Percentiles rank a stretch among this genome's conserved stretches.
Evolutionary conservation across 2,888 invertebrate species (phyloP).

Genomic region (Macrophya alboannulata): DNA sequence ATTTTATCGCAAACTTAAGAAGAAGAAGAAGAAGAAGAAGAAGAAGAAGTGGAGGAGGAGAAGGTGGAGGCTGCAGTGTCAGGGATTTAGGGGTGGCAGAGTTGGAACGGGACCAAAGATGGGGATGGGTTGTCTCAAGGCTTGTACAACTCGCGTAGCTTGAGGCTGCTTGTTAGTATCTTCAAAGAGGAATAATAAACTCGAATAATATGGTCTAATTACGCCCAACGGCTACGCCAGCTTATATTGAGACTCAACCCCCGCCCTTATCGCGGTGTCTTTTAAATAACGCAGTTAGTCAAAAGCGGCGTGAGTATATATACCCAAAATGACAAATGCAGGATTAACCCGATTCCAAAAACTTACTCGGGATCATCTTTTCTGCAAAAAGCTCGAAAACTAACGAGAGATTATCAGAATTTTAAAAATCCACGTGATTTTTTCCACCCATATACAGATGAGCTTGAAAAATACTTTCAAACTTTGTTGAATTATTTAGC

Average conservation of each 20-base stretch:
- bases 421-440: too few species aligned
- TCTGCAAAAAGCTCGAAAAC: too few species aligned
- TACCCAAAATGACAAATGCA: not conserved
- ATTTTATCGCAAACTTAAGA: slow-evolving; percentile 42
- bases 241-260: slow-evolving; percentile 45
- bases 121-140: not conserved
- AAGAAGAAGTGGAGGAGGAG: too few species aligned
- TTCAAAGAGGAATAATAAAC: slow-evolving; percentile 73
- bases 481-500: too few species aligned
- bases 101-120: not conserved
- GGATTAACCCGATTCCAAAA: too few species aligned
- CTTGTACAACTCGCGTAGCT: slow-evolving; percentile 33
- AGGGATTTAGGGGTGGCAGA: slow-evolving; percentile 5
- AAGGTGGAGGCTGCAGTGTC: not conserved
- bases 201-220: slow-evolving; percentile 68
- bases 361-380: not conserved
- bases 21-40: not conserved
- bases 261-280: not conserved
- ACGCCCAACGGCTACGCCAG: slow-evolving; percentile 65
- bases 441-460: too few species aligned
- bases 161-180: slow-evolving; percentile 63
- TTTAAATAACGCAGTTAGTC: not conserved
- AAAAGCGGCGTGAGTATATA: not conserved
- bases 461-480: too few species aligned
- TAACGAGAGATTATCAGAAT: too few species aligned